Base-by-base conservation (phyloP, 92 coral and sea anemone genomes). In the Zoanthus solanderi region DNA sequence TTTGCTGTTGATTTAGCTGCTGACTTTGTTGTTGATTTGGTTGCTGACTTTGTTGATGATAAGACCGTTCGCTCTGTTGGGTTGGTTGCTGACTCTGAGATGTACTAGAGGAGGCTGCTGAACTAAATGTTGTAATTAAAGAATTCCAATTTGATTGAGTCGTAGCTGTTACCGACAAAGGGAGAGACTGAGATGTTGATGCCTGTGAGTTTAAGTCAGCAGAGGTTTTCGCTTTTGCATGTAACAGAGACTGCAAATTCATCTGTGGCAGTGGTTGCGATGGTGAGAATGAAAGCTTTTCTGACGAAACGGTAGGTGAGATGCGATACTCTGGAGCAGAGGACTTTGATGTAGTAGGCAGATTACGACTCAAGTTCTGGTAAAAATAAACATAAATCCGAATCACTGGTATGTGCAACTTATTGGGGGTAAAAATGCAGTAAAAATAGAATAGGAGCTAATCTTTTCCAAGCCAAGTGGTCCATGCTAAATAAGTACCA, bases 281-380 rank as follows among this genome's bases (percentile, higher is more conserved):
- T 69, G 56, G 10, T 65, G 85, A 30, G 37, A 15, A 23, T 48
- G 85, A 50, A 2, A 2, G 42, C 56, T 50, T 63, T 57, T 66
- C 75, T 7, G 85, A 81, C 7, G 45, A 34, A 23, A 2, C 30
- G 29, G 45, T 46, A 13, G 46, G 47, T 14, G 37, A 71, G 44
- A 44, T 63, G 13, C 4, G 16, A 45, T 7, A 5, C 29, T 53
- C 75, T 16, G 15, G 67, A 28, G 67, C 12, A 4, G 67, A 29
- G 14, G 37, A 12, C 37, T n/a, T 45, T 48, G 58, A n/a, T 48
- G 79, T n/a, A 56, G 48, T 17, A 11, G 67, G 82, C 18, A 71
- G 23, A 44, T 23, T 16, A 8, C 75, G 85, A 81, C 61, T 67
- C 28, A 44, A 44, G 6, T 63, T 81, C 85, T 81, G 46, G 14